Conservation (phyloP, 2,113 vertebrate species). For the Neolamprologus cancellatus region DNA sequence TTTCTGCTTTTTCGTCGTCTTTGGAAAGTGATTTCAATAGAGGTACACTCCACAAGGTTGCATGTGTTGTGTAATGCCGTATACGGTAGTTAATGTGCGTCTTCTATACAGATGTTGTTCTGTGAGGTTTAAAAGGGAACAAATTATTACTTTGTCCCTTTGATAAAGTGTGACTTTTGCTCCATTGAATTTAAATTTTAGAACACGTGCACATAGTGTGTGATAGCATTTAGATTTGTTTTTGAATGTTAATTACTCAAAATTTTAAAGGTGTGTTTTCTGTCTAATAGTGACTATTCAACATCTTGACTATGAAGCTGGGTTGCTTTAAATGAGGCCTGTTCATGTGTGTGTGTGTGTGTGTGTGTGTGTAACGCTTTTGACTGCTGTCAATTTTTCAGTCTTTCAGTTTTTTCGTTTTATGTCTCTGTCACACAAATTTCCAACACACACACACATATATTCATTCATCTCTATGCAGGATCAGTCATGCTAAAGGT, state of each 20-base stretch:
- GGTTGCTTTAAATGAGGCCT: conserved; percentile 21
- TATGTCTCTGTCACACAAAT: background rate
- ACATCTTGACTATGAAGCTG: background rate
- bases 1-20: background rate
- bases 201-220: background rate
- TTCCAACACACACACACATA: background rate
- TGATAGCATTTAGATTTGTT: background rate
- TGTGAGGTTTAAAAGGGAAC: background rate
- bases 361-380: background rate
- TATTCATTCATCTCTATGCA: background rate
- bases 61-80: background rate
- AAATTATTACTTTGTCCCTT: background rate
- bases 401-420: background rate
- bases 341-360: background rate
- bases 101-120: background rate
- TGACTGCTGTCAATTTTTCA: background rate
- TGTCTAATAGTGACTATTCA: background rate
- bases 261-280: background rate
- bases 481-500: conserved; percentile 56
- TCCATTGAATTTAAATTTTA: background rate
- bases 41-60: background rate
- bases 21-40: background rate
- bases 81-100: background rate
- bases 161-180: background rate
- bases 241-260: background rate